Conservation (phyloP, 2,888 invertebrate genomes). For the Rhorus exstirpatorius region DNA sequence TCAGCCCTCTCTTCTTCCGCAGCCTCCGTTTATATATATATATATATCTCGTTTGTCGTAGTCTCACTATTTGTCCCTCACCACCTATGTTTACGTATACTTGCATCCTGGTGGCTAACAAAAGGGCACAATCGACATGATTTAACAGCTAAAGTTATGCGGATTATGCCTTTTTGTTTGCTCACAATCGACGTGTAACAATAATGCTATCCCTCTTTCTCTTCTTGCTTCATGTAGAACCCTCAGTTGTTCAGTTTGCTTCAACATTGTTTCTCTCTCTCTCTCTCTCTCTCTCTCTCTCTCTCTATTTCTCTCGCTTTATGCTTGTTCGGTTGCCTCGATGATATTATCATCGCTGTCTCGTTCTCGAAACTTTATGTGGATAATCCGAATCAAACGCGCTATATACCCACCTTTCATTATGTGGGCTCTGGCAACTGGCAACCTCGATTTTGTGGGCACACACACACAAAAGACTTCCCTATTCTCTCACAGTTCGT, state of each 20-base stretch:
- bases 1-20: constrained; percentile 48
- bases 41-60: constrained; percentile 39
- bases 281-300: constrained; percentile 20
- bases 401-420: constrained; percentile 31
- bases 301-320: constrained; percentile 29
- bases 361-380: constrained; percentile 10
- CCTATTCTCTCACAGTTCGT: constrained; percentile 36
- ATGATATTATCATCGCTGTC: constrained; percentile 61
- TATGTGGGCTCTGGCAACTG: constrained; percentile 36
- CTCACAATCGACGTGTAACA: background rate
- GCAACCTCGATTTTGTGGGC: constrained; percentile 29
- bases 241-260: constrained; percentile 35
- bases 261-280: constrained; percentile 23
- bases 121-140: background rate
- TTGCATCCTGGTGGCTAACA: background rate
- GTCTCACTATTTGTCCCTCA: background rate
- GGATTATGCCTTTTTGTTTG: background rate
- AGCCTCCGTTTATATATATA: constrained; percentile 22
- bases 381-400: constrained; percentile 18
- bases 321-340: constrained; percentile 44
- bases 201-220: constrained; percentile 15
- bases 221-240: background rate
- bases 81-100: background rate
- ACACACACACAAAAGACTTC: constrained; percentile 2
- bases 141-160: background rate